Evolutionary conservation across 2,888 invertebrate species (phyloP), one percentile per base, ranked within the genome.

Genomic region (Rugalucina vietnamica): DNA sequence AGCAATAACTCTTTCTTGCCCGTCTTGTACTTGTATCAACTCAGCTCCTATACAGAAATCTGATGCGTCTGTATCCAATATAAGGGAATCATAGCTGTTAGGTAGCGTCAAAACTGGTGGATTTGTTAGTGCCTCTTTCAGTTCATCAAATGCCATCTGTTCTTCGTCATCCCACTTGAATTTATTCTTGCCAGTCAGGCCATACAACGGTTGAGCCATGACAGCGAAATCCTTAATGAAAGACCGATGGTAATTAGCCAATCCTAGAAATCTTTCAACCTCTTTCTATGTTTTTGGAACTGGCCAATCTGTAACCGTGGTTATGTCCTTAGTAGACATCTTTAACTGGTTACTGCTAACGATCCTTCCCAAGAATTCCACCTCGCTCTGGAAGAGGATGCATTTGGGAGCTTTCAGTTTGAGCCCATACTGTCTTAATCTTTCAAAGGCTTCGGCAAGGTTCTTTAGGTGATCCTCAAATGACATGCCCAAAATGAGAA

Each of bases 221-320:
- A 49, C 60, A 0, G 86, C 78, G 34, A 77, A 77, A 2, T 81
- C 32, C 21, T 57, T 71, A 2, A 88, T 81, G 60, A 79, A 79
- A 3, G 36, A 34, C 8, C 86, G 27, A 60, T 88, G 85, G 34
- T 88, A 82, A 34, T 82, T 87, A 0, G 76, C 74, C 43, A 84
- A 86, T 5, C 86, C 85, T 1, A 86, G 36, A 49, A 88, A 84
- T n/a, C 75, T 36, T 50, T 83, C 81, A 0, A 89, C 85, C n/a
- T 82, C 80, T 24, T 81, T 80, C 0, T 50, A 32, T 29, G 32
- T 24, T 29, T 18, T 60, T 0, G 86, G 84, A 0, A 32, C 50
- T 14, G 71, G 79, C 87, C 88, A 88, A 0, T 77, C 43, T 0
- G 18, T 49, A n/a, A 88, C 72, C 3, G 74, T 71, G 24, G 72